Base-by-base conservation (phyloP, 2,888 invertebrate genomes). In the Cephus sareptanus region DNA sequence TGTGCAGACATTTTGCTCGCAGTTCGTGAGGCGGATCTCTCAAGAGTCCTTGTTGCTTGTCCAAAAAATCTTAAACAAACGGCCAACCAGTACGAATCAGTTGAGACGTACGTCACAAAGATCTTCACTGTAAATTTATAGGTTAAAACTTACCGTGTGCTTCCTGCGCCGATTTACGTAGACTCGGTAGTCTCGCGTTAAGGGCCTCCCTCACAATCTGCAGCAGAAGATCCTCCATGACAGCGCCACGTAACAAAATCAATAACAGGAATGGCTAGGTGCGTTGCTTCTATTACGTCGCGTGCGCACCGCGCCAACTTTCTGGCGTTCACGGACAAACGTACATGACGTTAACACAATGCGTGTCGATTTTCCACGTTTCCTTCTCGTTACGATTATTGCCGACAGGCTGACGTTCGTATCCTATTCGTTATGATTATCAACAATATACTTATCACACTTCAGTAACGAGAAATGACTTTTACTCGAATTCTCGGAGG, bases 181-280 rank as follows among this genome's bases (percentile, higher is more conserved):
- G 92, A 84, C 94, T 93, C 79, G 94, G 93, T 87, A 95, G 93
- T 92, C 97, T 98, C 37, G 95, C 95, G 86, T 96, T 95, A 76
- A 95, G 94, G 80, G 97, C 96, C 93, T 98, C 98, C 92, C 95
- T 97, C 85, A 96, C 94, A 88, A 98, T 95, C 92, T 96, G 96
- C 91, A 95, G 94, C 83, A 98, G 93, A 87, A 98, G 93, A 92
- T 97, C 97, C 93, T 98, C 98, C 97, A 98, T 97, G 90, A 87
- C 90, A 84, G 82, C 23, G 56, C 56, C 56, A 56, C 56, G 56
- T 56, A 56, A 56, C 23, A 56, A 73, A 76, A 78, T 78, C 78
- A 75, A 78, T 78, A 78, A 78, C 73, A 71, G 12, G 71, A 56
- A 56, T 56, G 13, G 23, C 56, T 56, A 56, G 56, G 56, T 56